Conservation (phyloP, 23 tunicate species). For the Trididemnum miniatum region DNA sequence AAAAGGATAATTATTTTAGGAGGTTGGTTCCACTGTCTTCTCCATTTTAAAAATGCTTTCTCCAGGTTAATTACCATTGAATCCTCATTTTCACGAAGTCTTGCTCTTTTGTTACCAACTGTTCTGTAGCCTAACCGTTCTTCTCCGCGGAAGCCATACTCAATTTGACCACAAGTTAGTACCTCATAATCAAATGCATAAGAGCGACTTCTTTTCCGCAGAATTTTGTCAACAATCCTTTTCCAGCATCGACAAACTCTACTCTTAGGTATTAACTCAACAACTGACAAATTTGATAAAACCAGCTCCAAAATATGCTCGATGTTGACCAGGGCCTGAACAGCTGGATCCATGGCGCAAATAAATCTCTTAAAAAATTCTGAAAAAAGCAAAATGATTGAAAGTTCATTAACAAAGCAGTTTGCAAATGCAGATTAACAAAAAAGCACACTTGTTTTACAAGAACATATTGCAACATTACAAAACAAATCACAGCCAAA, state of each 20-base stretch:
- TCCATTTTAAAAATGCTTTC: not conserved
- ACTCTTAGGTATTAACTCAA: not conserved
- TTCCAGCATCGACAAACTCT: conserved; percentile 17
- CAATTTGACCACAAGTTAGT: not conserved
- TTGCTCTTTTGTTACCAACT: not conserved
- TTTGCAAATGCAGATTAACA: too few species aligned
- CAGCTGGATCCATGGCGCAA: conserved; percentile 28
- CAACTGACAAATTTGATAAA: conserved; percentile 4
- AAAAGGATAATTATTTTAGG: conserved; percentile 7
- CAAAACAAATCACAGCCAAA: too few species aligned
- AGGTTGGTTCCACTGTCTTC: conserved; percentile 13
- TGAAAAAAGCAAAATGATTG: too few species aligned
- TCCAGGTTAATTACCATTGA: not conserved
- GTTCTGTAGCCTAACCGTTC: not conserved
- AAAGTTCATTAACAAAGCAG: too few species aligned
- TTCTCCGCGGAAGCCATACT: not conserved
- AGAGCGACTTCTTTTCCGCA: not conserved
- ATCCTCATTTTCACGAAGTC: not conserved
- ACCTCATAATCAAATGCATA: not conserved
- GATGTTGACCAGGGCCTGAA: not conserved
- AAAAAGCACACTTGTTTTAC: too few species aligned
- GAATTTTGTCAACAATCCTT: not conserved
- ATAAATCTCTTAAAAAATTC: too few species aligned
- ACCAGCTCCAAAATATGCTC: not conserved
- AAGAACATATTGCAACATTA: too few species aligned